phyloP scores from a whole-genome alignment of 2,797 vertebrate species.

The Cyclura pinguis region DNA sequence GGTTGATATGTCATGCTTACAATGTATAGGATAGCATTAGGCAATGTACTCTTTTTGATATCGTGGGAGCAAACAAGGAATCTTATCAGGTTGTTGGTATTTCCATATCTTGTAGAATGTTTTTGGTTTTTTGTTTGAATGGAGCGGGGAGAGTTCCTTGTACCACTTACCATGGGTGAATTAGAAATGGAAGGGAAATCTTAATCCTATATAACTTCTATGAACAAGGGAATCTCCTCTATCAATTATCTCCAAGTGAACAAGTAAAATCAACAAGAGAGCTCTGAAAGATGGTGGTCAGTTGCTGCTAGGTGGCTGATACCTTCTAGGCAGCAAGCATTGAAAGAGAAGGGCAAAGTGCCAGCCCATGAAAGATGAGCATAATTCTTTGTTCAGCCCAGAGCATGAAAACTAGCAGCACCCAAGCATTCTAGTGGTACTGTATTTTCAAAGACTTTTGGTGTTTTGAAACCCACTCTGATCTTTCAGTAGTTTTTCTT shows the following conservation, averaged over 20 bases:
- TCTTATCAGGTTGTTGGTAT: not conserved
- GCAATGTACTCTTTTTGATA: constrained; percentile 14
- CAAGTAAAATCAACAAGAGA: not conserved
- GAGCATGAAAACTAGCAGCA: not conserved
- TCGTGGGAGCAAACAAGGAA: constrained; percentile 45
- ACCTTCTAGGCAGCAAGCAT: not conserved
- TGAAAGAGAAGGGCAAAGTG: not conserved
- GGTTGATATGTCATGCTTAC: not conserved
- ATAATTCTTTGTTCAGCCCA: not conserved
- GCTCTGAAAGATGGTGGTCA: not conserved
- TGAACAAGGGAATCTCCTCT: not conserved
- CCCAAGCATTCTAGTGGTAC: not conserved
- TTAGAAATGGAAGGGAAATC: not conserved
- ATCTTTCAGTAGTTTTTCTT: not conserved
- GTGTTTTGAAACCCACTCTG: constrained; percentile 10
- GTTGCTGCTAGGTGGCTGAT: not conserved
- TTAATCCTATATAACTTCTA: not conserved
- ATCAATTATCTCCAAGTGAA: not conserved
- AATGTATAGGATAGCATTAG: not conserved
- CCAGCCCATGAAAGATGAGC: not conserved
- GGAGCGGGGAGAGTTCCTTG: not conserved
- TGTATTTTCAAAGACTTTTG: not conserved
- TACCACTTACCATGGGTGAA: not conserved
- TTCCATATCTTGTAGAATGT: not conserved
- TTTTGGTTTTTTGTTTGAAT: not conserved